Evolutionary conservation across 2,797 vertebrate genomes (phyloP).

Genomic region (Neostethus bicornis): DNA sequence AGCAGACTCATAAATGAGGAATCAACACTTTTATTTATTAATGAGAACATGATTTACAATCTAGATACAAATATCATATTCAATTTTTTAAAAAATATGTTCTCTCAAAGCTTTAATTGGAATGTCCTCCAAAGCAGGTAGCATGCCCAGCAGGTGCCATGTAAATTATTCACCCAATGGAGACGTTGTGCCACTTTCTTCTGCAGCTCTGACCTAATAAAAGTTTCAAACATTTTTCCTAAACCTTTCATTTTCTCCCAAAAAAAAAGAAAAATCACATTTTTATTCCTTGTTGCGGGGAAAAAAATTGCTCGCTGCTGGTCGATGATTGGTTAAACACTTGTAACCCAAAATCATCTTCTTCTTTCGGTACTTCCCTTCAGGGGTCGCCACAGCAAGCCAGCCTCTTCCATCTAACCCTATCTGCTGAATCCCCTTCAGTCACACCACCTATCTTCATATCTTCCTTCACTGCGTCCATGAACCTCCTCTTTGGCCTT

Average conservation of each 20-base stretch:
- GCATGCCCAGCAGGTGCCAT: slow-evolving; percentile 35
- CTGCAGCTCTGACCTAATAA: slow-evolving; percentile 48
- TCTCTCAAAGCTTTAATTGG: neutral
- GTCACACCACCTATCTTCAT: too few species aligned
- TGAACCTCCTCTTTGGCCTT: too few species aligned
- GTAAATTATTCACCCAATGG: slow-evolving; percentile 60
- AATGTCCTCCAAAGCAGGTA: slow-evolving; percentile 16
- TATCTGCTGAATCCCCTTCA: too few species aligned
- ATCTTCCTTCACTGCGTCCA: too few species aligned
- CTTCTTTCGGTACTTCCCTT: too few species aligned
- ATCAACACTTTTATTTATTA: too few species aligned
- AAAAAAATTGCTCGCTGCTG: slow-evolving; percentile 14
- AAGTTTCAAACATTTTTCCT: slow-evolving; percentile 34
- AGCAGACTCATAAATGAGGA: too few species aligned
- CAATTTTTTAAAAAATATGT: neutral
- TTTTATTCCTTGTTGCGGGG: slow-evolving; percentile 20
- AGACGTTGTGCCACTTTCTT: slow-evolving; percentile 43
- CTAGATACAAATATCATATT: too few species aligned
- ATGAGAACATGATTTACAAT: neutral
- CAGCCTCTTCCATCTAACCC: too few species aligned
- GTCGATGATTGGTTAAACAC: slow-evolving; percentile 12
- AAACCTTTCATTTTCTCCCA: slow-evolving; percentile 29
- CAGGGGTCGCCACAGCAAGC: too few species aligned
- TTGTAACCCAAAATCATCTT: slow-evolving; percentile 53
- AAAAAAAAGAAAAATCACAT: too few species aligned